Base-by-base conservation (phyloP, 1,140 invertebrate genomes). In the Lepeophtheirus salmonis region DNA sequence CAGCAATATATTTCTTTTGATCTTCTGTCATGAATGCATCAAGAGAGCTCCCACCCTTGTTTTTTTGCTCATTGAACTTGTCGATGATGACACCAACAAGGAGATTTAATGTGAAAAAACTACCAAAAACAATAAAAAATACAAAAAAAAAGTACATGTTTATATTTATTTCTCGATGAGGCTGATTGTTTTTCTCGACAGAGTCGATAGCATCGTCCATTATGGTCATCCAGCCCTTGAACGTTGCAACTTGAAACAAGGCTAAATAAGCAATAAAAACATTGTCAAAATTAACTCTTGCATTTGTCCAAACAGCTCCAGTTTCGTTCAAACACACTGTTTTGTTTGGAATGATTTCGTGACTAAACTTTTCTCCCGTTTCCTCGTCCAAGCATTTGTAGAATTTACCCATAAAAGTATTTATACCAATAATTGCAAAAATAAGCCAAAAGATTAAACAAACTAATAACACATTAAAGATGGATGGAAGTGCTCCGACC, bases 21-120 rank as follows among this genome's bases (percentile, higher is more conserved):
- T 97, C 91, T 74, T 97, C 92, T 65, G 92, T 97, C 92, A 97
- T 97, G 78, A 97, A 97, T 88, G 97, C 92, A 73, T 97, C 92
- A 50, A 97, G 77, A 64, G 91, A 96, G 65, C 90, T 91, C 68
- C 94, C 94, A 67, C 88, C 86, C 50, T 61, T 61, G 59, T 61
- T 61, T 50, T 61, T 61, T 21, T 61, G 59, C 25, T 61, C 59
- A 20, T 61, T 61, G 51, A 61, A 61, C 50, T 61, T 61, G 51
- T 61, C 59, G 50, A 61, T 61, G 59, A 61, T 61, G 18, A 61
- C 59, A 55, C 59, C 59, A 14, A 61, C 59, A n/a, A 61, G 25
- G 6, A 61, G 59, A 26, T 61, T 61, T n/a, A 61, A 21, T 2
- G 59, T 61, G 59, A 61, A 61, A 50, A 61, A 61, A 16, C 17